Evolutionary conservation across 2,113 vertebrate species (phyloP).

Genomic region (Pavo muticus): DNA sequence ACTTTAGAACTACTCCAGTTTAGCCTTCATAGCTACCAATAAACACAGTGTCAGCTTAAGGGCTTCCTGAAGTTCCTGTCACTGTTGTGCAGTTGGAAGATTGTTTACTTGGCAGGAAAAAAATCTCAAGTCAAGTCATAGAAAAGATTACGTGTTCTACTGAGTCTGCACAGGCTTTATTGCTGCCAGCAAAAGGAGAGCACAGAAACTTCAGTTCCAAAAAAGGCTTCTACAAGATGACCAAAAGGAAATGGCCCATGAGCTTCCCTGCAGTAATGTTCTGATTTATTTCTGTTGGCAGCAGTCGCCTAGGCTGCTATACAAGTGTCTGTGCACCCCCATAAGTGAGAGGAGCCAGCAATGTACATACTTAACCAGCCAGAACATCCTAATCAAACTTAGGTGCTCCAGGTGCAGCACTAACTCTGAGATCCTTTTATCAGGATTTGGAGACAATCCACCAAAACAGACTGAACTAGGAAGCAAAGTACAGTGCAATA

Average conservation of each 20-base stretch:
- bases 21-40: not conserved
- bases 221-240: not conserved
- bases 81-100: not conserved
- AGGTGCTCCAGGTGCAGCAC: not conserved
- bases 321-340: accelerated
- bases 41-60: not conserved
- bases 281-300: not conserved
- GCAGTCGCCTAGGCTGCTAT: not conserved
- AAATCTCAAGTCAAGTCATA: not conserved
- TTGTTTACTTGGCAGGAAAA: not conserved
- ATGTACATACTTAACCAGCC: not conserved
- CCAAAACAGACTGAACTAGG: not conserved
- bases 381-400: not conserved
- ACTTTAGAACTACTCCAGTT: slow-evolving; percentile 1
- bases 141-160: not conserved
- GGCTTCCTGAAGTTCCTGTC: not conserved
- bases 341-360: not conserved
- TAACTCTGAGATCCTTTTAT: not conserved
- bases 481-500: not conserved
- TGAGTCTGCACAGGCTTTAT: not conserved
- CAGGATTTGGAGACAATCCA: not conserved
- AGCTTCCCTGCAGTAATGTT: not conserved
- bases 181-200: slow-evolving; percentile 7
- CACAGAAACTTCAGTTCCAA: not conserved
- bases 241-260: not conserved